Evolutionary conservation across 2,888 invertebrate genomes (phyloP).

Genomic region (Cyclophora albipunctata): DNA sequence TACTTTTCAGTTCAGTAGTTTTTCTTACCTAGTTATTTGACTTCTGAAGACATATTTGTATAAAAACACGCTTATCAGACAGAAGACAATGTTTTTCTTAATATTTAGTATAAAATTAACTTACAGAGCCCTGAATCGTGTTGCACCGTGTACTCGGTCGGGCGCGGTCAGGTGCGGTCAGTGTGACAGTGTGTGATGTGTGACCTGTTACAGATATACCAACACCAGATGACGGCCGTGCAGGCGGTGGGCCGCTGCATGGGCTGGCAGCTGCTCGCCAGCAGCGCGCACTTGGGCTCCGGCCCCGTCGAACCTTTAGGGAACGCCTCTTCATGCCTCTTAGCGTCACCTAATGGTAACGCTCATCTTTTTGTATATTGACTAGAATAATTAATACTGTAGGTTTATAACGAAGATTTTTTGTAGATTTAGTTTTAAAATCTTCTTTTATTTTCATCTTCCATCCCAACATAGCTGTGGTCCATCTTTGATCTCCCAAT

Average conservation of each 20-base stretch:
- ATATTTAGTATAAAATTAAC: too few species aligned
- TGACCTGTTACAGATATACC: constrained; percentile 81
- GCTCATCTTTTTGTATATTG: background rate
- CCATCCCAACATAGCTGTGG: background rate
- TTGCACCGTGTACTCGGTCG: too few species aligned
- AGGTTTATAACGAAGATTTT: background rate
- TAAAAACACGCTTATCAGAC: background rate
- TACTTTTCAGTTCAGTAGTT: too few species aligned
- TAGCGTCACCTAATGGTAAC: constrained; percentile 91
- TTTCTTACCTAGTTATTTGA: background rate
- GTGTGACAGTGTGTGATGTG: too few species aligned
- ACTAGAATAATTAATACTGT: too few species aligned
- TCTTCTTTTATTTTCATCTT: background rate
- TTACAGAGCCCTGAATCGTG: too few species aligned
- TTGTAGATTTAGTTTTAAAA: background rate
- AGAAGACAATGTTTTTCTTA: background rate
- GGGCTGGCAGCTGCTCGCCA: constrained; percentile 96
- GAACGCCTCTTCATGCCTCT: constrained; percentile 92
- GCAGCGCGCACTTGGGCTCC: constrained; percentile 89
- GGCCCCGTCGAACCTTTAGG: constrained; percentile 94
- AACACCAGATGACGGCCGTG: constrained; percentile 94
- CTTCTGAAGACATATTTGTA: background rate
- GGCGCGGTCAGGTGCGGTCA: too few species aligned
- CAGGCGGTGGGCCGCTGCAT: constrained; percentile 93
- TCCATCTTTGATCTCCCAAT: background rate